Percentiles rank a stretch among this genome's conserved stretches.
Conservation (phyloP, 2,797 vertebrate species). For the Gymnocypris eckloni region DNA sequence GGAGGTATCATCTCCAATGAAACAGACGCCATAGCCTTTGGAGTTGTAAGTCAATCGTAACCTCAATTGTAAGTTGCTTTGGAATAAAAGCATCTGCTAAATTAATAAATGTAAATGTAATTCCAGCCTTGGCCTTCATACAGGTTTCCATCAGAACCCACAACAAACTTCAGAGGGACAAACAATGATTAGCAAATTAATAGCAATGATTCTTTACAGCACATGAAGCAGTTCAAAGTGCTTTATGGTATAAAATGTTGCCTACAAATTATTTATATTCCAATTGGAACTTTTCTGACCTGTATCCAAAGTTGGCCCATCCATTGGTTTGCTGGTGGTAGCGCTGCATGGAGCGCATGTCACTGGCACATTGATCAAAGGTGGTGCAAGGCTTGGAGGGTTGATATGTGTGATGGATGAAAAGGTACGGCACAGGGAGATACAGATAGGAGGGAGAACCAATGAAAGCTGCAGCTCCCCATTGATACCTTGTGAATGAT, state of each 20-base stretch:
- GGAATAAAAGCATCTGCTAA: no score
- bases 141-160: conserved; percentile 85
- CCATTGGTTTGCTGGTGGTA: conserved; percentile 84
- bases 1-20: conserved; percentile 84
- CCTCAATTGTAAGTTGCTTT: no score
- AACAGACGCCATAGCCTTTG: conserved; percentile 82
- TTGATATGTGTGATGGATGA: conserved; percentile 85
- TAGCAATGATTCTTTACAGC: neutral
- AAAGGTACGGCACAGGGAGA: conserved; percentile 81
- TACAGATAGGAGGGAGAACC: conserved; percentile 79
- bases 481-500: conserved; percentile 88
- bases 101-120: no score
- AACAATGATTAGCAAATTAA: neutral
- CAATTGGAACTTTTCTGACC: conserved; percentile 67
- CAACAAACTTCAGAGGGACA: conserved; percentile 78
- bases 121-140: conserved; percentile 89
- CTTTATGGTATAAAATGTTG: no score
- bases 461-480: conserved; percentile 82
- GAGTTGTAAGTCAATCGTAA: conserved; percentile 74
- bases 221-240: neutral
- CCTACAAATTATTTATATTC: neutral
- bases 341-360: conserved; percentile 88
- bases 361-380: conserved; percentile 76
- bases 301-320: conserved; percentile 94
- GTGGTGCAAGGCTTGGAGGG: conserved; percentile 78